phyloP scores from a whole-genome alignment of 2,888 invertebrate species.

The Cosmorhoe ocellata region DNA sequence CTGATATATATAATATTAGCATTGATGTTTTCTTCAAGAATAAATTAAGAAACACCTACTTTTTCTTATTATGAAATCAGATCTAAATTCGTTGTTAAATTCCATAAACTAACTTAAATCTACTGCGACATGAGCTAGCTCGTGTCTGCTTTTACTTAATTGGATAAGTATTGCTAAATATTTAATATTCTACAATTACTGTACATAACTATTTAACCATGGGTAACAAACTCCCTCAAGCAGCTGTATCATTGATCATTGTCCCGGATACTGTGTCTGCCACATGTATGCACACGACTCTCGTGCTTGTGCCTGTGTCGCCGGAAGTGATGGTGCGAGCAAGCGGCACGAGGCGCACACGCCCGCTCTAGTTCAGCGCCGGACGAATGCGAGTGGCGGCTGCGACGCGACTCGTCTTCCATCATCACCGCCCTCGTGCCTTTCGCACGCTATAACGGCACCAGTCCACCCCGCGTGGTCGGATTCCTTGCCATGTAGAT shows the following conservation, averaged over 20 bases:
- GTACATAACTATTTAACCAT: conserved; percentile 17
- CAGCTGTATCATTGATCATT: conserved; percentile 34
- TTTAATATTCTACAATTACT: not conserved
- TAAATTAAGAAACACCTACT: conserved; percentile 32
- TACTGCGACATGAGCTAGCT: too few species aligned
- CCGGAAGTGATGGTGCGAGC: conserved; percentile 39
- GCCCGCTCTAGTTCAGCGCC: conserved; percentile 39
- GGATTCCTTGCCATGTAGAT: conserved; percentile 97
- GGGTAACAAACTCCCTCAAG: conserved; percentile 27
- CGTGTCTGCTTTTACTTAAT: too few species aligned
- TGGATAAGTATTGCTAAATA: too few species aligned
- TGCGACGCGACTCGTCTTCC: conserved; percentile 46
- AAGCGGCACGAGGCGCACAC: conserved; percentile 49
- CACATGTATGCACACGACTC: conserved; percentile 35
- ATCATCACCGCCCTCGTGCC: conserved; percentile 52
- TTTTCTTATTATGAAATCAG: conserved; percentile 3
- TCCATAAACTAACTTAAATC: not conserved
- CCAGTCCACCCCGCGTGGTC: conserved; percentile 91
- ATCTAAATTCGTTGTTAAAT: not conserved
- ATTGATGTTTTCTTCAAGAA: conserved; percentile 20
- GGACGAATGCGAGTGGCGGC: conserved; percentile 49
- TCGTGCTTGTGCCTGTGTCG: conserved; percentile 27
- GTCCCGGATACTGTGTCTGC: conserved; percentile 30
- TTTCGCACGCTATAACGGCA: conserved; percentile 86
- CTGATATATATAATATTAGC: not conserved